These are phyloP conservation scores for Amblyopsis hoosieri DNA, from an alignment of 2,797 vertebrate genomes.

Conservation along the genomic window DNA sequence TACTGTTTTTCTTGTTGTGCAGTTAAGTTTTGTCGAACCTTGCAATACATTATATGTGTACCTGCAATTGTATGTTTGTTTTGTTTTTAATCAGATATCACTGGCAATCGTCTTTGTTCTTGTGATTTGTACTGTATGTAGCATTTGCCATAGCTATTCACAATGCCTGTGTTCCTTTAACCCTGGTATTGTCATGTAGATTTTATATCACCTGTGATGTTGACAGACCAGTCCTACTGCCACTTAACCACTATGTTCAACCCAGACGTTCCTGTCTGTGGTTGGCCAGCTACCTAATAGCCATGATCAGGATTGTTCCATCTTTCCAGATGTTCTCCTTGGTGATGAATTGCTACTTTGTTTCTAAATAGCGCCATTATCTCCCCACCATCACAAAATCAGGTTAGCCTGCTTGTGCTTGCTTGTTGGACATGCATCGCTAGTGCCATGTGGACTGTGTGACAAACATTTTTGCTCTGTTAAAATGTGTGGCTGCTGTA, in stretches of 20 bases:
- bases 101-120: slow-evolving; percentile 19
- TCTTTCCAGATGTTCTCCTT: slow-evolving; percentile 16
- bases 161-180: slow-evolving; percentile 18
- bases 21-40: slow-evolving; percentile 31
- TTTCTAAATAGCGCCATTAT: slow-evolving; percentile 50
- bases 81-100: slow-evolving; percentile 8
- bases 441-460: slow-evolving; percentile 65
- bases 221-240: slow-evolving; percentile 37
- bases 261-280: slow-evolving; percentile 7
- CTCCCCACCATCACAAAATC: neutral
- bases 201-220: slow-evolving; percentile 1
- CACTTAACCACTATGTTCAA: slow-evolving; percentile 29
- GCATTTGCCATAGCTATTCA: slow-evolving; percentile 19
- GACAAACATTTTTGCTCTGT: slow-evolving; percentile 44
- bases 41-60: slow-evolving; percentile 11
- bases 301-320: slow-evolving; percentile 17
- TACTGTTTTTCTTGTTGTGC: slow-evolving; percentile 51
- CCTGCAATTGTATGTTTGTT: too few relatives aligned
- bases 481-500: slow-evolving; percentile 33
- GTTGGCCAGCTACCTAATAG: slow-evolving; percentile 20
- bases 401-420: neutral
- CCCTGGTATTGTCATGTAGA: slow-evolving; percentile 32
- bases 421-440: slow-evolving; percentile 47
- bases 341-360: slow-evolving; percentile 33
- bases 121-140: slow-evolving; percentile 22